Conservation (phyloP, 2,113 vertebrate species). For the Setophaga kirtlandii region DNA sequence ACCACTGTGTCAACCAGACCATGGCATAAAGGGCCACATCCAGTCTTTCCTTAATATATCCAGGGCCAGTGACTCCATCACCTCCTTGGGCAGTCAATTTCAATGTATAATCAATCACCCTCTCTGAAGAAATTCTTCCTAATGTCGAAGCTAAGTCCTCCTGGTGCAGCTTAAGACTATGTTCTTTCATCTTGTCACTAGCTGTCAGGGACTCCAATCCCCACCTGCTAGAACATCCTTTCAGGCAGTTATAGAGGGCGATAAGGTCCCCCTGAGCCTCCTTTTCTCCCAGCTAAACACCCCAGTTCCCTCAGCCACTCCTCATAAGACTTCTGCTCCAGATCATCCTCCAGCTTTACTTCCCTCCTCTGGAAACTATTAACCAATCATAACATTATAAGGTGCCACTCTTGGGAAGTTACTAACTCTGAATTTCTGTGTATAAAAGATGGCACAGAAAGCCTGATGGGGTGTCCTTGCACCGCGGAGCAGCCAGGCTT, state of each 20-base stretch:
- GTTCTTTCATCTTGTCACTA: too few species aligned
- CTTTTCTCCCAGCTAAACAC: not conserved
- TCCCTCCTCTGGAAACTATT: not conserved
- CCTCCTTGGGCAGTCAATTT: not conserved
- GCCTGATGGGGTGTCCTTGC: not conserved
- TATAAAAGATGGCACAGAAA: not conserved
- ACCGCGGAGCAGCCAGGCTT: fast-evolving
- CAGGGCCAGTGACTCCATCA: not conserved
- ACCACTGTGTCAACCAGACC: not conserved
- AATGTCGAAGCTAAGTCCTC: not conserved
- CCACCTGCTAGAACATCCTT: not conserved
- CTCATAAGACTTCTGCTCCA: not conserved
- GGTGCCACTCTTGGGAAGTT: not conserved
- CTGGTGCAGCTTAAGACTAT: not conserved
- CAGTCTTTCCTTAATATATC: not conserved
- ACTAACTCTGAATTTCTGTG: not conserved
- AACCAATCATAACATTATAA: not conserved
- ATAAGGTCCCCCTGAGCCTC: not conserved
- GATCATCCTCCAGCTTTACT: not conserved
- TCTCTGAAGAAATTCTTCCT: not conserved
- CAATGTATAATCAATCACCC: not conserved
- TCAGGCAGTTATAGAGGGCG: fast-evolving
- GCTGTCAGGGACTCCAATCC: not conserved
- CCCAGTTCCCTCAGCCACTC: not conserved
- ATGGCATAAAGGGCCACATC: not conserved